Percentiles rank a stretch among this genome's conserved stretches.
Evolutionary conservation across 2,888 invertebrate genomes (phyloP).

Genomic region (Microdon myrmicae): DNA sequence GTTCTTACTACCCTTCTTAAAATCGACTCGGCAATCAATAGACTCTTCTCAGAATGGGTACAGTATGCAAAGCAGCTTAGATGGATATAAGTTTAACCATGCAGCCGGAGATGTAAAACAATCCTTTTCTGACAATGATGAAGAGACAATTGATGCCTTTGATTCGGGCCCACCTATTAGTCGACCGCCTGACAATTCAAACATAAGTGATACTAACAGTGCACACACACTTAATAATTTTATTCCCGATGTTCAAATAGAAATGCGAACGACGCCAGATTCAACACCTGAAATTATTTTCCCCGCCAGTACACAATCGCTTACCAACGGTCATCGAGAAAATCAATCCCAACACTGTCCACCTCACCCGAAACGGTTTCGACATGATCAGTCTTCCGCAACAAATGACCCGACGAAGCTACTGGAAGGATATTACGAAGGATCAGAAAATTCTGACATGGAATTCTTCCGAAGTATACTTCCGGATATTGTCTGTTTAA

Average conservation of each 20-base stretch:
- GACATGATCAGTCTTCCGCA: constrained; percentile 59
- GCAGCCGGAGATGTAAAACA: constrained; percentile 56
- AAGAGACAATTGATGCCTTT: constrained; percentile 63
- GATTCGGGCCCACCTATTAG: constrained; percentile 54
- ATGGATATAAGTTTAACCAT: constrained; percentile 32
- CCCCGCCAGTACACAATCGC: constrained; percentile 14
- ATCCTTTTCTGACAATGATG: constrained; percentile 63
- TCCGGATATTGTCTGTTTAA: constrained; percentile 68
- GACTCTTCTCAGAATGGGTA: constrained; percentile 58
- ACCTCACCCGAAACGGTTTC: constrained; percentile 59
- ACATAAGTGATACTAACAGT: constrained; percentile 62
- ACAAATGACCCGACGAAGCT: constrained; percentile 53
- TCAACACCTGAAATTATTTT: constrained; percentile 42
- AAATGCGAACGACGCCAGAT: constrained; percentile 49
- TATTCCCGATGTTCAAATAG: constrained; percentile 53
- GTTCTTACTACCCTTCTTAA: constrained; percentile 65
- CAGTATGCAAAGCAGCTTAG: constrained; percentile 26
- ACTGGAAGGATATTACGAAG: constrained; percentile 42
- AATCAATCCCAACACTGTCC: constrained; percentile 44
- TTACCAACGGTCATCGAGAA: constrained; percentile 31
- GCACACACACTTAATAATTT: constrained; percentile 63
- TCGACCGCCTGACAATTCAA: constrained; percentile 49
- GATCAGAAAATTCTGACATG: constrained; percentile 61
- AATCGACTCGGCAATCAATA: constrained; percentile 62
- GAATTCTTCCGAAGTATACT: constrained; percentile 70